These are phyloP conservation scores for roundworm (Caenorhabditis elegans) DNA, from an alignment of 1,140 invertebrate genomes.

Conservation along the genomic window DNA sequence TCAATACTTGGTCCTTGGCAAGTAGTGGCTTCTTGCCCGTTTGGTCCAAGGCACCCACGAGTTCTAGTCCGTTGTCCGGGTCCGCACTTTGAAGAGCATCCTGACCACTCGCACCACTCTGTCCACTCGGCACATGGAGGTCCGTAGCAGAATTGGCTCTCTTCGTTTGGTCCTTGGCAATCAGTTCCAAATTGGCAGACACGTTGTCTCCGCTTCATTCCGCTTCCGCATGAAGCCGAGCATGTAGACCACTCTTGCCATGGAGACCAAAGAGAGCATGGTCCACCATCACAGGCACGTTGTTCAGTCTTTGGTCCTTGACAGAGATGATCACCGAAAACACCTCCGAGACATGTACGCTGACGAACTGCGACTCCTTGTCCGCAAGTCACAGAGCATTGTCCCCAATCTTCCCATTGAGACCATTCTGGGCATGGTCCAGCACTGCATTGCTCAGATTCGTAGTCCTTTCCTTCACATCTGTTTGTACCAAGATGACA, in stretches of 20 bases:
- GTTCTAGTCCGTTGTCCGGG: slow-evolving; percentile 76
- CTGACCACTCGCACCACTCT: slow-evolving; percentile 71
- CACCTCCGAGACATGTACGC: slow-evolving; percentile 48
- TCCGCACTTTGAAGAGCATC: slow-evolving; percentile 77
- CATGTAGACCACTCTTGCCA: slow-evolving; percentile 47
- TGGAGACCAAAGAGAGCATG: slow-evolving; percentile 48
- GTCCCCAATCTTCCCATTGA: slow-evolving; percentile 46
- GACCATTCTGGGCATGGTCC: slow-evolving; percentile 51
- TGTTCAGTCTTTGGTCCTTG: slow-evolving; percentile 41
- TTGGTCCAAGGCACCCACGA: slow-evolving; percentile 69
- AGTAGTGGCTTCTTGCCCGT: slow-evolving; percentile 50
- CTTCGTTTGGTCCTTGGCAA: slow-evolving; percentile 43
- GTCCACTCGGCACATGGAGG: slow-evolving; percentile 47
- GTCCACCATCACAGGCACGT: slow-evolving; percentile 28
- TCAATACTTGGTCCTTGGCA: slow-evolving; percentile 41
- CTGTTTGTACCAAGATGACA: slow-evolving; percentile 49
- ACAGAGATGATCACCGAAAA: slow-evolving; percentile 42
- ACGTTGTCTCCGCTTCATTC: slow-evolving; percentile 40
- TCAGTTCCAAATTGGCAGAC: slow-evolving; percentile 50
- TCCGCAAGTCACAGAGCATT: slow-evolving; percentile 48
- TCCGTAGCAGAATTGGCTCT: slow-evolving; percentile 49
- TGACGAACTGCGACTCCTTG: slow-evolving; percentile 38
- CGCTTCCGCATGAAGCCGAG: slow-evolving; percentile 42
- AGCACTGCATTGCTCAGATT: slow-evolving; percentile 45
- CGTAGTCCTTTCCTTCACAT: slow-evolving; percentile 52